phyloP scores from a whole-genome alignment of 2,888 invertebrate species.

The Drepana falcataria region DNA sequence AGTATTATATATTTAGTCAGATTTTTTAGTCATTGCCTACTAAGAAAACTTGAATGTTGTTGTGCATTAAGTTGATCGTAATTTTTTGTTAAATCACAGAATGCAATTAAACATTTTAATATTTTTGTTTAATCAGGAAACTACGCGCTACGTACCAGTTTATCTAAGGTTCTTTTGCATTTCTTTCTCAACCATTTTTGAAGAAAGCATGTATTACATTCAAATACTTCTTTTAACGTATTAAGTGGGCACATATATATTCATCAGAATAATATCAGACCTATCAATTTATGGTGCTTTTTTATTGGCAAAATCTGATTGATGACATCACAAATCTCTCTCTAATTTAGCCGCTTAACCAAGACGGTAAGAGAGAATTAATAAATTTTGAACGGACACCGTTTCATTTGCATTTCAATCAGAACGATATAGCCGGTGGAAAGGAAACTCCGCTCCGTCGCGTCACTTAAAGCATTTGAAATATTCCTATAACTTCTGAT shows the following conservation, averaged over 20 bases:
- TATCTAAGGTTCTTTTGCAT: too few species aligned
- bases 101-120: constrained; percentile 6
- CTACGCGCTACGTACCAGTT: too few species aligned
- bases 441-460: constrained; percentile 73
- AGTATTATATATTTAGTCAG: too few species aligned
- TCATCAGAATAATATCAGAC: too few species aligned
- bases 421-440: constrained; percentile 72
- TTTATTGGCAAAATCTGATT: constrained; percentile 11
- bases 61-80: too few species aligned
- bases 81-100: too few species aligned
- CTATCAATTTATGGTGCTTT: not conserved
- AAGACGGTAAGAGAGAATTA: constrained; percentile 61
- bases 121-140: not conserved
- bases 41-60: constrained; percentile 42
- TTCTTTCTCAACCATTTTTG: too few species aligned
- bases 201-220: too few species aligned
- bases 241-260: too few species aligned
- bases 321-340: constrained; percentile 17
- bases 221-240: too few species aligned
- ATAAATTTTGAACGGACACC: constrained; percentile 68
- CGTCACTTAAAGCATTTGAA: constrained; percentile 75
- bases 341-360: constrained; percentile 55
- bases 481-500: constrained; percentile 77
- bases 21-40: constrained; percentile 45
- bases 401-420: constrained; percentile 77